phyloP scores from a whole-genome alignment of 2,888 invertebrate species.

The Stegophylla sp. region DNA sequence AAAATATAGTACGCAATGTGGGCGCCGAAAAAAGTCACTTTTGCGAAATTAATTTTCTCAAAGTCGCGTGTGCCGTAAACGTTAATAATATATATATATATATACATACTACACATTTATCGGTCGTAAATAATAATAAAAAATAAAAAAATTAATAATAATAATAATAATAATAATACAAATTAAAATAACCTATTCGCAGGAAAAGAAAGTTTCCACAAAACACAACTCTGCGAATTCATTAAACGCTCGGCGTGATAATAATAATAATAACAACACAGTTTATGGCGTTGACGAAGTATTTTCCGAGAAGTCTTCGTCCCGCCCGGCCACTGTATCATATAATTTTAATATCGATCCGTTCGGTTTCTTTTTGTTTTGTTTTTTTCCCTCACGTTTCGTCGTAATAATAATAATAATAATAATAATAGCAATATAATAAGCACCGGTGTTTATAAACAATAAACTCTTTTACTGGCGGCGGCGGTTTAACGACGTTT shows the following conservation, averaged over 20 bases:
- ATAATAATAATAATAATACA: too few relatives aligned
- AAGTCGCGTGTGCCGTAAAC: neutral
- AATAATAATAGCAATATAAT: neutral
- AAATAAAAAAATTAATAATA: neutral
- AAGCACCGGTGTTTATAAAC: slow-evolving; percentile 21
- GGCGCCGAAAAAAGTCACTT: neutral
- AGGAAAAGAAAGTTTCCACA: slow-evolving; percentile 20
- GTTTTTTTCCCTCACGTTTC: neutral
- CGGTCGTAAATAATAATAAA: slow-evolving; percentile 9
- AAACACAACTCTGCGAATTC: slow-evolving; percentile 5
- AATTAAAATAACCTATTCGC: neutral
- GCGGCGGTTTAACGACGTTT: too few relatives aligned
- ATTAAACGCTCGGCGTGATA: neutral
- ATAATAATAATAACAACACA: neutral
- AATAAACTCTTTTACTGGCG: slow-evolving; percentile 21
- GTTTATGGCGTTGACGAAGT: neutral
- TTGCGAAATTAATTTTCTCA: slow-evolving; percentile 4
- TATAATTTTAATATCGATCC: slow-evolving; percentile 16
- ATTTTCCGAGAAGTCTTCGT: neutral
- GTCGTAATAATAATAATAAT: too few relatives aligned
- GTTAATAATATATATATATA: too few relatives aligned
- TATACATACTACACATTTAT: neutral
- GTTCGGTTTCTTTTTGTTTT: neutral
- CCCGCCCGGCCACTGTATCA: neutral
- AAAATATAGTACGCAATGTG: neutral